These are phyloP conservation scores for Parnassius mnemosyne DNA, from an alignment of 2,888 invertebrate species.

Conservation along the genomic window DNA sequence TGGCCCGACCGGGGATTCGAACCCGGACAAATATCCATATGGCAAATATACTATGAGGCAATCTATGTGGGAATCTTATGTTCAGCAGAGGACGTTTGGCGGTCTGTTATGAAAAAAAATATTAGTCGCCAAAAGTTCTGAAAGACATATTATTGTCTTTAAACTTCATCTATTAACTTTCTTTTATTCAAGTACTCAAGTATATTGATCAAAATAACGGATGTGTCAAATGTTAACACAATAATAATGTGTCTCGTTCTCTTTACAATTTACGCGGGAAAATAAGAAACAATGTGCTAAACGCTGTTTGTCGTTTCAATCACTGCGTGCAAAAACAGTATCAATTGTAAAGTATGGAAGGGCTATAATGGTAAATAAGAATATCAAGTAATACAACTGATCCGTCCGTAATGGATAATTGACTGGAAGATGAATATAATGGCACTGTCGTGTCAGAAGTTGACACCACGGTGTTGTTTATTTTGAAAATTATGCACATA, in stretches of 20 bases:
- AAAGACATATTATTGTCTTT: too few relatives aligned
- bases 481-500: too few relatives aligned
- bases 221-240: constrained; percentile 4
- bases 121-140: too few relatives aligned
- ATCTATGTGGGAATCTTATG: too few relatives aligned
- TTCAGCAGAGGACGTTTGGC: too few relatives aligned
- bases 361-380: background rate
- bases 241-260: background rate
- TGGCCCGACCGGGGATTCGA: too few relatives aligned
- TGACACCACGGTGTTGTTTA: too few relatives aligned
- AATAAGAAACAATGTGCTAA: background rate
- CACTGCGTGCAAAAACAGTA: too few relatives aligned
- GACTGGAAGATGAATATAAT: constrained; percentile 6
- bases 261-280: background rate
- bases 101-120: too few relatives aligned
- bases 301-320: background rate
- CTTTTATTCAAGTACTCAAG: background rate
- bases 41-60: too few relatives aligned
- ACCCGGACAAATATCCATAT: too few relatives aligned
- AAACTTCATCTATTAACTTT: too few relatives aligned
- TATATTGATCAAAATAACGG: constrained; percentile 3
- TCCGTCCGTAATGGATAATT: constrained; percentile 2
- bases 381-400: background rate
- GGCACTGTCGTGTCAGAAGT: constrained; percentile 4
- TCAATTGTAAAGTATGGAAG: background rate